phyloP scores from a whole-genome alignment of 2,888 invertebrate species.

The Tetramorium bicarinatum region DNA sequence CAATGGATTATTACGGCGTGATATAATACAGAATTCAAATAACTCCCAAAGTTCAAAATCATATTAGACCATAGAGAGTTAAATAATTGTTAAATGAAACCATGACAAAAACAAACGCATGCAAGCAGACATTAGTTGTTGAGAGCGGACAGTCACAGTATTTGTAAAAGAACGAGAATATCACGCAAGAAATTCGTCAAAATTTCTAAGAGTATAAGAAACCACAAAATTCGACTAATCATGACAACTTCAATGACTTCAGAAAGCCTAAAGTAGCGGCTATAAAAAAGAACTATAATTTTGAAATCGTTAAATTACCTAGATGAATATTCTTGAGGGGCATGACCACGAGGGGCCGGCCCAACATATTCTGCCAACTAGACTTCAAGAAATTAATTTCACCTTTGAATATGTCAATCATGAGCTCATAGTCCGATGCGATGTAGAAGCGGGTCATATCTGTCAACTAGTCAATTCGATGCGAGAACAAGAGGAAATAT shows the following conservation, averaged over 20 bases:
- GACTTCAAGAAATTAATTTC: conserved; percentile 99
- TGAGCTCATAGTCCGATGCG: conserved; percentile 98
- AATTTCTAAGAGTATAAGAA: conserved; percentile 53
- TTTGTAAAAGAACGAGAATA: conserved; percentile 48
- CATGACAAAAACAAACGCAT: conserved; percentile 75
- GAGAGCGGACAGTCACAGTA: conserved; percentile 57
- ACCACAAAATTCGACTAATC: conserved; percentile 63
- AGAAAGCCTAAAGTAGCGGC: conserved; percentile 26
- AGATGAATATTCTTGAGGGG: conserved; percentile 95
- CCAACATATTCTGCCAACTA: conserved; percentile 99
- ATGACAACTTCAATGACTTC: conserved; percentile 10
- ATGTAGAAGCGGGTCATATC: conserved; percentile 99
- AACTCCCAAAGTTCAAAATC: conserved; percentile 4
- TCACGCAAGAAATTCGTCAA: conserved; percentile 52
- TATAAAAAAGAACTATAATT: conserved; percentile 62
- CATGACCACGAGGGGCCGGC: conserved; percentile 97
- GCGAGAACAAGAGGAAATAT: conserved; percentile 75
- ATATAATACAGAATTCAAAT: not conserved
- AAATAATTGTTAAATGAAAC: conserved; percentile 44
- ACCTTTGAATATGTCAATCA: conserved; percentile 98
- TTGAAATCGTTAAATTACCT: conserved; percentile 87
- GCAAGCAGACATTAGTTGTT: conserved; percentile 78
- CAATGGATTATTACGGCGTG: not conserved
- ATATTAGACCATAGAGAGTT: conserved; percentile 33
- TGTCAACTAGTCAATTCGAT: conserved; percentile 92